Evolutionary conservation across 2,888 invertebrate genomes (phyloP).

Genomic region (Oligia latruncula): DNA sequence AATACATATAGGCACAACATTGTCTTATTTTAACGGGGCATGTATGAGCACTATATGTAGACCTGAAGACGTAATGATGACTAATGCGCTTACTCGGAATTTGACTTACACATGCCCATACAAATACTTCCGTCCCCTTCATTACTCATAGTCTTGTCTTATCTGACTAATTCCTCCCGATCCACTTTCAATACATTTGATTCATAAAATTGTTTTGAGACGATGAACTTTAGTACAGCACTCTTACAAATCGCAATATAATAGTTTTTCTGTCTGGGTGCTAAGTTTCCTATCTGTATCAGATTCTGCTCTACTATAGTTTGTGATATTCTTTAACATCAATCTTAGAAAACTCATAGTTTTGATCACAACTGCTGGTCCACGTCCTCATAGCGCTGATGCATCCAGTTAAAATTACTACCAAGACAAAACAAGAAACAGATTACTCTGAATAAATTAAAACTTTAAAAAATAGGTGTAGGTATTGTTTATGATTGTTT

Average conservation of each 20-base stretch:
- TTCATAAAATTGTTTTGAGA: constrained; percentile 40
- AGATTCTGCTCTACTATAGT: neutral
- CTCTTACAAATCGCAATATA: constrained; percentile 1
- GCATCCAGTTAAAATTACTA: neutral
- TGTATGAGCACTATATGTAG: constrained; percentile 30
- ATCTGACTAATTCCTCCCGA: constrained; percentile 60
- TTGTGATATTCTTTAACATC: neutral
- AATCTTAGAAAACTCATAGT: neutral
- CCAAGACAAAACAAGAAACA: neutral
- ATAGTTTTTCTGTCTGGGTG: neutral
- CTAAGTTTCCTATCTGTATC: neutral
- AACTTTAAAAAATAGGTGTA: neutral
- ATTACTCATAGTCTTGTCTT: constrained; percentile 58
- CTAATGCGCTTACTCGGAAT: constrained; percentile 56
- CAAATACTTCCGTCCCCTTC: constrained; percentile 14
- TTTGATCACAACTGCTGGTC: neutral
- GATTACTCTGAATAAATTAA: neutral
- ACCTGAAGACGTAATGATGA: constrained; percentile 42
- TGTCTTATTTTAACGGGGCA: constrained; percentile 37
- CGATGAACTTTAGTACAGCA: constrained; percentile 12
- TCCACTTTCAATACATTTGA: constrained; percentile 50
- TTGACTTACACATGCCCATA: constrained; percentile 43
- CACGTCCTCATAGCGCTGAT: neutral
- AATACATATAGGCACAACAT: constrained; percentile 2
- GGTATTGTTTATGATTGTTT: neutral